Evolutionary conservation across 1,140 invertebrate species (phyloP).

Genomic region (Olivierus martensii): DNA sequence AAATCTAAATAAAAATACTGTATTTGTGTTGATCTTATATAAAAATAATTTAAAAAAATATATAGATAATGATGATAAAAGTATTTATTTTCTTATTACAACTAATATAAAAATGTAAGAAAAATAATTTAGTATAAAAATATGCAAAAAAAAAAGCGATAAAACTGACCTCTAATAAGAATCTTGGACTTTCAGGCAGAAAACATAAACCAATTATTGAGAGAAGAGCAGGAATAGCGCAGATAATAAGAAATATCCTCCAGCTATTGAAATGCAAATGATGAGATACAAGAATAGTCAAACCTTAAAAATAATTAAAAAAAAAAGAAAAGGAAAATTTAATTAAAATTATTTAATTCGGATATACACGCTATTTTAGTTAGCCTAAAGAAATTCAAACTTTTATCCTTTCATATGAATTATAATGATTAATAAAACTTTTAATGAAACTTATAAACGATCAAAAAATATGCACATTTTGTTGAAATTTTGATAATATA

Average conservation of each 20-base stretch:
- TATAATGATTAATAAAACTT: neutral
- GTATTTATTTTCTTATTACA: too few relatives aligned
- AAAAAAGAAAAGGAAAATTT: neutral
- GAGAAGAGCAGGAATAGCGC: constrained; percentile 51
- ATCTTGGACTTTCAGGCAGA: constrained; percentile 64
- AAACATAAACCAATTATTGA: constrained; percentile 53
- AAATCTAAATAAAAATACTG: too few relatives aligned
- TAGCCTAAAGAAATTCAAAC: neutral
- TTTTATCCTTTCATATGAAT: neutral
- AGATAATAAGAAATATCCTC: constrained; percentile 52
- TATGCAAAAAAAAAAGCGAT: too few relatives aligned
- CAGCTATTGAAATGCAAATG: constrained; percentile 61
- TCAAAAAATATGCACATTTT: too few relatives aligned
- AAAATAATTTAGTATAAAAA: too few relatives aligned
- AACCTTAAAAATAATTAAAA: constrained; percentile 27
- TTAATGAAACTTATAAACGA: neutral
- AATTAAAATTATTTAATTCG: neutral
- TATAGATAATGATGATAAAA: too few relatives aligned
- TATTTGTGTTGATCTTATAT: too few relatives aligned
- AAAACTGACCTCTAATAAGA: constrained; percentile 30
- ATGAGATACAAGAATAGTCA: constrained; percentile 47
- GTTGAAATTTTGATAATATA: too few relatives aligned
- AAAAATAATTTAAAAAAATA: too few relatives aligned
- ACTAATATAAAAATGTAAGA: too few relatives aligned
- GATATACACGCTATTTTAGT: neutral